These are phyloP conservation scores for Anoncus sp. DNA, from an alignment of 2,888 invertebrate species.

Conservation along the genomic window DNA sequence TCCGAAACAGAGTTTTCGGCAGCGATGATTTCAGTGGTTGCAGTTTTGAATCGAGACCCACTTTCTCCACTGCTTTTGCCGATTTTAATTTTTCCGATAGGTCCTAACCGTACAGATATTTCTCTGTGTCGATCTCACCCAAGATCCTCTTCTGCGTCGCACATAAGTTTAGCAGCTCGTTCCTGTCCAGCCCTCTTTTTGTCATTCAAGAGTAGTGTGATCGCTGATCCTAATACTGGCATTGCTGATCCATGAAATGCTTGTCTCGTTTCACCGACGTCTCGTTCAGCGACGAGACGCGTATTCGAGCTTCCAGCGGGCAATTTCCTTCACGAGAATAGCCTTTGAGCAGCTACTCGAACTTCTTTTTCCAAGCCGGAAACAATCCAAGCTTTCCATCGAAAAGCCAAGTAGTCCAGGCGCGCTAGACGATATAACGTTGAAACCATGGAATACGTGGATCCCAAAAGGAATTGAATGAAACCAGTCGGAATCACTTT, in stretches of 20 bases:
- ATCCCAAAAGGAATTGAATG: too few species aligned
- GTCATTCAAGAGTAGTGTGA: constrained; percentile 43
- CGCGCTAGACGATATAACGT: too few species aligned
- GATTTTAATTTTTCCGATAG: constrained; percentile 42
- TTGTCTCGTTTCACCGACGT: constrained; percentile 44
- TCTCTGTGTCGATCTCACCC: constrained; percentile 33
- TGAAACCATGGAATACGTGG: too few species aligned
- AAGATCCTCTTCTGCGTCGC: constrained; percentile 41
- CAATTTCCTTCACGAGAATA: constrained; percentile 48
- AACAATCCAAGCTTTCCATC: constrained; percentile 45
- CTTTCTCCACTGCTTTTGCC: constrained; percentile 35
- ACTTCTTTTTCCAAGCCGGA: constrained; percentile 35
- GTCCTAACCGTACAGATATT: constrained; percentile 49
- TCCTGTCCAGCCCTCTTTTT: constrained; percentile 25
- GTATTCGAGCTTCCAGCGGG: constrained; percentile 37
- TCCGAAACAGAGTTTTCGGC: constrained; percentile 24
- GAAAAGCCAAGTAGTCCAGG: constrained; percentile 40
- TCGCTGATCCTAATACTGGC: constrained; percentile 46
- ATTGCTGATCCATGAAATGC: constrained; percentile 51
- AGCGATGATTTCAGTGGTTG: constrained; percentile 20
- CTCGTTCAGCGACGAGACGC: constrained; percentile 34
- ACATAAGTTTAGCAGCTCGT: constrained; percentile 40
- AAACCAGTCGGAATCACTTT: too few species aligned
- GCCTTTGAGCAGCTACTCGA: neutral
- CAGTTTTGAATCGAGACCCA: constrained; percentile 27